A percentile compares a stretch with the other conserved stretches of the same genome.
phyloP scores from a whole-genome alignment of 2,888 invertebrate genomes.

The Spodoptera littoralis region DNA sequence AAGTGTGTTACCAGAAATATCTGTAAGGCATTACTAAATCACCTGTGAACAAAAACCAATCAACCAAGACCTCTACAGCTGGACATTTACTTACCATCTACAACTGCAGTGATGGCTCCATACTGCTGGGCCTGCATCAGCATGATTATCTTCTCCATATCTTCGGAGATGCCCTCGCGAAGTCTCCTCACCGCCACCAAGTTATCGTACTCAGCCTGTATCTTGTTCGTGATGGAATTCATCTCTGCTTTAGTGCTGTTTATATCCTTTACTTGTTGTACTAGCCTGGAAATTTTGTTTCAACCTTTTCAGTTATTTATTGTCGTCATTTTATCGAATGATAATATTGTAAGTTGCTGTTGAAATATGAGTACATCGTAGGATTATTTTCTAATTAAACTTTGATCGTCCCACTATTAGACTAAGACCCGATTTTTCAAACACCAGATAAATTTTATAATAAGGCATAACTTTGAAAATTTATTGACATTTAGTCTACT shows the following conservation, averaged over 20 bases:
- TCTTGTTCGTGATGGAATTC: conserved; percentile 92
- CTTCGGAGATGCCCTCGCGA: conserved; percentile 92
- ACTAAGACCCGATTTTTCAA: no score
- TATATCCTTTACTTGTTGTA: conserved; percentile 94
- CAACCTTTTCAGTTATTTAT: no score
- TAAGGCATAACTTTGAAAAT: no score
- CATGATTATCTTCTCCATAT: conserved; percentile 93
- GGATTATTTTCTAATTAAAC: no score
- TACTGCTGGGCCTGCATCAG: conserved; percentile 91
- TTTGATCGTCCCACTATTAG: no score
- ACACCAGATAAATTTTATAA: no score
- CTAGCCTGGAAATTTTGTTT: conserved; percentile 85
- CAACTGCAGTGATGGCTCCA: conserved; percentile 42
- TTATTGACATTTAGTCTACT: no score
- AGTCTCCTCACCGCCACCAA: conserved; percentile 94
- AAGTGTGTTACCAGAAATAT: no score
- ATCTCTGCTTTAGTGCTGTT: conserved; percentile 85
- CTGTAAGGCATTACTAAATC: no score
- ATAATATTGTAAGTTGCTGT: no score
- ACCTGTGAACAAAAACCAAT: background rate
- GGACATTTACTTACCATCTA: conserved; percentile 61
- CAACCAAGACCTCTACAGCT: background rate
- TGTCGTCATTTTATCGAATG: no score
- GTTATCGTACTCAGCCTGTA: conserved; percentile 94
- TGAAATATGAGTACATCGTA: no score